These are phyloP conservation scores for Alethe castanea DNA, from an alignment of 2,113 vertebrate genomes.

Conservation along the genomic window DNA sequence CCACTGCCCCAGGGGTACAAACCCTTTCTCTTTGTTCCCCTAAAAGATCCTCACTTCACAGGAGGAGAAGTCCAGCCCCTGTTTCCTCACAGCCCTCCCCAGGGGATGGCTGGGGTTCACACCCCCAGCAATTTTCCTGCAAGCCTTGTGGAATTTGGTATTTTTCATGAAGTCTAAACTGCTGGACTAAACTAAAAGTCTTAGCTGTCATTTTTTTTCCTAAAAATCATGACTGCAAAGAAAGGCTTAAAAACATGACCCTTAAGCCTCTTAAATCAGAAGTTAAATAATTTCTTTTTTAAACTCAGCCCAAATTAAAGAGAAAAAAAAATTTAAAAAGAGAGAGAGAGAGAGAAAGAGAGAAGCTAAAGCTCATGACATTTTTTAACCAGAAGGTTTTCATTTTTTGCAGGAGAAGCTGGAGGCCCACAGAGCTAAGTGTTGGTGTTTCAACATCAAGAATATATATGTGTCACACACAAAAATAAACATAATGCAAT, in stretches of 20 bases:
- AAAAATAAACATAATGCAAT: neutral
- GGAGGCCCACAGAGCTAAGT: neutral
- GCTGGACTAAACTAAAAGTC: constrained; percentile 9
- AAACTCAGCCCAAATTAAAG: constrained; percentile 28
- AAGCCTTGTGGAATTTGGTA: constrained; percentile 19
- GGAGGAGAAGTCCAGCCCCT: neutral
- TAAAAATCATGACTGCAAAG: constrained; percentile 12
- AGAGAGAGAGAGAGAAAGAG: neutral
- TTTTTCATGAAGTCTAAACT: neutral
- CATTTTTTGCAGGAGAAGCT: neutral
- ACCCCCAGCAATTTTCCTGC: constrained; percentile 7
- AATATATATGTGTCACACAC: neutral
- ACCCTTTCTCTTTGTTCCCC: neutral
- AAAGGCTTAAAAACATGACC: constrained; percentile 37
- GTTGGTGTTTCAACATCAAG: neutral
- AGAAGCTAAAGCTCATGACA: neutral
- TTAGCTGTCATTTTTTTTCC: constrained; percentile 40
- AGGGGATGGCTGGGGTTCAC: neutral
- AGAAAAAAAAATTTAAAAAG: neutral
- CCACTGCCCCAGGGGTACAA: neutral
- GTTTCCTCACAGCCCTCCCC: neutral
- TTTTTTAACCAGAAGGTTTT: neutral
- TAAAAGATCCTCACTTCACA: neutral
- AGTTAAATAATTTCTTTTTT: constrained; percentile 38
- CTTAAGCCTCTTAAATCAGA: constrained; percentile 51